Base-by-base conservation (phyloP, 2,888 invertebrate genomes). In the Drosophila bunnanda region DNA sequence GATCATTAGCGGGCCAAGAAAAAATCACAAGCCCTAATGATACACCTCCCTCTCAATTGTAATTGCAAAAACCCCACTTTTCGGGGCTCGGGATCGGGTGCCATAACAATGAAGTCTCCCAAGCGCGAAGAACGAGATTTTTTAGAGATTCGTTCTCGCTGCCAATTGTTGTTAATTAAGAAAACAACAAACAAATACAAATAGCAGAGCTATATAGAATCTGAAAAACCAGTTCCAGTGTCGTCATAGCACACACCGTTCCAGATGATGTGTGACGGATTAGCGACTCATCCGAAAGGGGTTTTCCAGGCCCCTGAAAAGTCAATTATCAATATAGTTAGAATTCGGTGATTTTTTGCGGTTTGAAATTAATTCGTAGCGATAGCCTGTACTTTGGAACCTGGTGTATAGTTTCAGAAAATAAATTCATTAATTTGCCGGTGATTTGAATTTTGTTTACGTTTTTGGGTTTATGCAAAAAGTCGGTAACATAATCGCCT, bases 141-240 rank as follows among this genome's bases (percentile, higher is more conserved):
- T 50, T 22, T 55, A 43, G n/a, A 22, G 44, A 52, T 64, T 53
- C 67, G 39, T 39, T 25, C 25, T 62, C 62, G 65, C 62, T 62
- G 66, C 44, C 61, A 61, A 78, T 69, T 25, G 25, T 72, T 76
- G 67, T 61, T 77, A 82, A 76, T 77, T 69, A 61, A 22, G 53
- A 65, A 62, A 44, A 66, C 41, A 22, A 39, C 36, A 55, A 22
- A 32, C 36, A 57, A 54, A 53, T 17, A 36, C 30, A 41, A 43
- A 66, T 48, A 50, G 38, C 25, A 57, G 38, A 28, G 34, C n/a
- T 22, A 41, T 56, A 44, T 38, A 65, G 59, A 69, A 61, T 53
- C 50, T 13, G n/a, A 5, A 53, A 75, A 75, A 82, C 78, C 77
- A 48, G 82, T 83, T 86, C 30, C 36, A 61, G 80, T 65, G 67